phyloP scores from a whole-genome alignment of 2,888 invertebrate genomes.

The Pyrgus malvae region DNA sequence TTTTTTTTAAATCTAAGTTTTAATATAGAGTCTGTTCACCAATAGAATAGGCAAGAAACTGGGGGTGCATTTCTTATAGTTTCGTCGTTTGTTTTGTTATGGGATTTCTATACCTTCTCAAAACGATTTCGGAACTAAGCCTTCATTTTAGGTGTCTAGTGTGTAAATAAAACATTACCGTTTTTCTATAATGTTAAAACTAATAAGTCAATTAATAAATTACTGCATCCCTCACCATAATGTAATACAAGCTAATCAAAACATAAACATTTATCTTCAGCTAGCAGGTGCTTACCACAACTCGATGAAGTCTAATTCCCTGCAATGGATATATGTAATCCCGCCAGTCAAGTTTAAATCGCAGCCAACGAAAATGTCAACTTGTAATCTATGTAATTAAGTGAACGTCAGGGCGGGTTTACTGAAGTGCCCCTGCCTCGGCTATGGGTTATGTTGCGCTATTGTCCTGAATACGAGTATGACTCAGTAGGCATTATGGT shows the following conservation, averaged over 20 bases:
- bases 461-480: not conserved
- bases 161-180: too few relatives aligned
- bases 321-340: constrained; percentile 61
- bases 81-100: too few relatives aligned
- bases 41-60: too few relatives aligned
- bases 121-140: too few relatives aligned
- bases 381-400: constrained; percentile 80
- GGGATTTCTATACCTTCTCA: too few relatives aligned
- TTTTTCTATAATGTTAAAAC: too few relatives aligned
- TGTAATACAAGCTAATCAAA: constrained; percentile 41
- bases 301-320: constrained; percentile 32
- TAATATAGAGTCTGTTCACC: too few relatives aligned
- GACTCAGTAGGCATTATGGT: not conserved
- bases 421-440: constrained; percentile 30
- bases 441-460: not conserved
- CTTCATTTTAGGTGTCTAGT: too few relatives aligned
- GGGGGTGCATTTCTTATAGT: too few relatives aligned
- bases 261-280: constrained; percentile 4
- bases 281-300: constrained; percentile 13
- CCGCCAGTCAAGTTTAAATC: constrained; percentile 72
- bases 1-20: too few relatives aligned
- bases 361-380: constrained; percentile 72
- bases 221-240: constrained; percentile 10
- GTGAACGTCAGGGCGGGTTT: constrained; percentile 71
- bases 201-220: too few relatives aligned